Evolutionary conservation across 2,888 invertebrate species (phyloP).

Genomic region (Parasteatoda lunata): DNA sequence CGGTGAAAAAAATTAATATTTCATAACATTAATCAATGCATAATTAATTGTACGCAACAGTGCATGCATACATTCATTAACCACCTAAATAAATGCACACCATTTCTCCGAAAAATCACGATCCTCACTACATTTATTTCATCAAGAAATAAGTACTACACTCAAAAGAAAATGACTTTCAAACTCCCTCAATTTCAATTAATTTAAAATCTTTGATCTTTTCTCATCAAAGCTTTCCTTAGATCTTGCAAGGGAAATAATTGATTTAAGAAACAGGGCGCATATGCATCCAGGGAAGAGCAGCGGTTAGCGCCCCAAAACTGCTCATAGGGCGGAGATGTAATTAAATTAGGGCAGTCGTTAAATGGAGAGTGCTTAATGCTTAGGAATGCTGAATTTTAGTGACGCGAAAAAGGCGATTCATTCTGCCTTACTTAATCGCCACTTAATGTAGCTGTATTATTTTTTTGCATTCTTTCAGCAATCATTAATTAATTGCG

Average conservation of each 20-base stretch:
- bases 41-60: too few species aligned
- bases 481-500: not conserved
- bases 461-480: not conserved
- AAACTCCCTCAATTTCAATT: too few species aligned
- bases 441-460: not conserved
- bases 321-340: not conserved
- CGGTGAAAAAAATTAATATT: too few species aligned
- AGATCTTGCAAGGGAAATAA: not conserved
- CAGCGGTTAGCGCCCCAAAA: not conserved
- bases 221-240: not conserved
- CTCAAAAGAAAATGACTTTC: too few species aligned
- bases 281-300: not conserved
- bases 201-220: not conserved
- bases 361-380: not conserved
- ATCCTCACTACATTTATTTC: too few species aligned
- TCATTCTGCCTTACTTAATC: not conserved
- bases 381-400: slow-evolving; percentile 1
- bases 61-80: too few species aligned
- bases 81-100: too few species aligned
- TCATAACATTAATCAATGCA: too few species aligned
- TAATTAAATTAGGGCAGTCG: slow-evolving; percentile 30
- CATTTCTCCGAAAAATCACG: too few species aligned
- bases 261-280: not conserved
- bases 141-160: too few species aligned
- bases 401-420: not conserved